phyloP scores from a whole-genome alignment of 2,888 invertebrate genomes.

The Pachymerium ferrugineum region DNA sequence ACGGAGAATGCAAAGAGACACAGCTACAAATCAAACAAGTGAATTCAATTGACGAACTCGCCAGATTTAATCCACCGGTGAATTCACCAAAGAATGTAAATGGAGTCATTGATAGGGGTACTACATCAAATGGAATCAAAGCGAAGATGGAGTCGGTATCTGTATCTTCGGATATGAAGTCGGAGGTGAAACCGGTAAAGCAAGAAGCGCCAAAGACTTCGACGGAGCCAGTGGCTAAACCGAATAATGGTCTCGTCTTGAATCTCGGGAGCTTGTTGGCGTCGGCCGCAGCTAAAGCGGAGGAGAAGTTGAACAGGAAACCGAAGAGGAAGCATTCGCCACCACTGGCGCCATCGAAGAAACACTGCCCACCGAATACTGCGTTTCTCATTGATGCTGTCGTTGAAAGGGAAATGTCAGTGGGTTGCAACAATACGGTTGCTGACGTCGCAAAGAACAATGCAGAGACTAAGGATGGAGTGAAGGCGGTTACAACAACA shows the following conservation, averaged over 20 bases:
- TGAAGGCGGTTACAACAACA: not conserved
- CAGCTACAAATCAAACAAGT: too few relatives aligned
- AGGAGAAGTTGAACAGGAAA: slow-evolving; percentile 34
- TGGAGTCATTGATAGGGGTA: not conserved
- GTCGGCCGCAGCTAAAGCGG: slow-evolving; percentile 35
- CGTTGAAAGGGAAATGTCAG: not conserved
- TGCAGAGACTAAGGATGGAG: not conserved
- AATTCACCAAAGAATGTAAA: slow-evolving; percentile 5
- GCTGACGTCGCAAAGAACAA: not conserved
- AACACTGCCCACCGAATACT: not conserved
- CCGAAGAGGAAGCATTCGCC: slow-evolving; percentile 36
- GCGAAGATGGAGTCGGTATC: too few relatives aligned
- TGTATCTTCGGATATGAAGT: too few relatives aligned
- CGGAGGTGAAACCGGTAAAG: slow-evolving; percentile 1
- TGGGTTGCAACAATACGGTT: too few relatives aligned
- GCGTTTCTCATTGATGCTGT: not conserved
- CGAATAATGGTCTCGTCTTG: slow-evolving; percentile 36
- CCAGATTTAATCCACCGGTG: not conserved
- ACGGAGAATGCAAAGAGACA: too few relatives aligned
- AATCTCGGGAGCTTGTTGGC: slow-evolving; percentile 37
- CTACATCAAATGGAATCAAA: not conserved
- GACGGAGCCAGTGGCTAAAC: not conserved
- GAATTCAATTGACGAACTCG: not conserved
- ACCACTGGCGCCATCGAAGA: not conserved
- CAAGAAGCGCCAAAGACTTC: not conserved